Evolutionary conservation across 2,888 invertebrate species (phyloP).

Genomic region (Lithophane ornitopus): DNA sequence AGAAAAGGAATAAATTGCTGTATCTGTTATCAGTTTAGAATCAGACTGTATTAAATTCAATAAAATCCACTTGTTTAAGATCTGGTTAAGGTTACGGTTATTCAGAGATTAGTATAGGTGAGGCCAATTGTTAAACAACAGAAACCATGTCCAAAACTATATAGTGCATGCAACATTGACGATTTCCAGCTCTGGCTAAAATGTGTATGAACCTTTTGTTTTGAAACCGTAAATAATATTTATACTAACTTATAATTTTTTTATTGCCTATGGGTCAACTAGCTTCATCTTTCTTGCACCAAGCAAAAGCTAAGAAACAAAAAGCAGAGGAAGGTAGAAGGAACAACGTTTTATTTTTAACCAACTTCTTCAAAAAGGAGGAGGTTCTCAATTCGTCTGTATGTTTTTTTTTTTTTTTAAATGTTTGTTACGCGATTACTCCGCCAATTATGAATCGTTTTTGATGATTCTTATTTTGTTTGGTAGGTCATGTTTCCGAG

Average conservation of each 20-base stretch:
- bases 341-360: too few relatives aligned
- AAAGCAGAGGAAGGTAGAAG: not conserved
- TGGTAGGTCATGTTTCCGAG: too few relatives aligned
- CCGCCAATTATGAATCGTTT: too few relatives aligned
- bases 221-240: not conserved
- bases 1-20: slow-evolving; percentile 11
- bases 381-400: too few relatives aligned
- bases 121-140: not conserved
- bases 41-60: slow-evolving; percentile 5
- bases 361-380: too few relatives aligned
- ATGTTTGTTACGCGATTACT: too few relatives aligned
- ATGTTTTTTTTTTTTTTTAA: too few relatives aligned
- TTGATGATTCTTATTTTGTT: too few relatives aligned
- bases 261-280: not conserved
- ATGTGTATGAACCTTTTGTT: not conserved
- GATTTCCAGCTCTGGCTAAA: not conserved
- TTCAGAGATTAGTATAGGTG: slow-evolving; percentile 3
- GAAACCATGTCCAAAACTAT: slow-evolving; percentile 7
- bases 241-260: not conserved
- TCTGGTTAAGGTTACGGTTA: not conserved
- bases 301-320: not conserved
- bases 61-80: not conserved
- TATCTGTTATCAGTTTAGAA: slow-evolving; percentile 25
- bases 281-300: not conserved
- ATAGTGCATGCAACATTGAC: not conserved